Evolutionary conservation across 2,888 invertebrate species (phyloP).

Genomic region (Isotomurus palustris): DNA sequence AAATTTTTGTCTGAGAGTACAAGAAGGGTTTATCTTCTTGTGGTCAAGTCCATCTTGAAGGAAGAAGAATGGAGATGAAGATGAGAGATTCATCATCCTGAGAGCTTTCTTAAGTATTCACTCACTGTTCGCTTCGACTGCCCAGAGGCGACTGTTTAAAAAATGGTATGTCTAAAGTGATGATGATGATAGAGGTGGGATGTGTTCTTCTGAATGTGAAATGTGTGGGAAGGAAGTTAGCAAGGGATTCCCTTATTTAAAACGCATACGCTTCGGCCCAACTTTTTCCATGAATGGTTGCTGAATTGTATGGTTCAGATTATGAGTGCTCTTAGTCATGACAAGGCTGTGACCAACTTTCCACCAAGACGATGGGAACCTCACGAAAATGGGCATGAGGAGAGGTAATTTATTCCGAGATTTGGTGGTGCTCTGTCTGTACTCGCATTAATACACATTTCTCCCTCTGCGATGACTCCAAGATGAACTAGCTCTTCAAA

Average conservation of each 20-base stretch:
- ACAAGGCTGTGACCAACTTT: not conserved
- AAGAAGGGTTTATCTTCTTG: not conserved
- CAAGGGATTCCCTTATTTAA: constrained; percentile 11
- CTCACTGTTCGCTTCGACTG: constrained; percentile 5
- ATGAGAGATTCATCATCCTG: constrained; percentile 13
- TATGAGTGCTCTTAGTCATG: constrained; percentile 2
- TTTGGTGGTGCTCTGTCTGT: constrained; percentile 7
- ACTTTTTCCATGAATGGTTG: not conserved
- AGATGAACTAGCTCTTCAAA: too few relatives aligned
- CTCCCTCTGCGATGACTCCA: not conserved
- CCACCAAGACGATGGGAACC: constrained; percentile 3
- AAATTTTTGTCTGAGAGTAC: constrained; percentile 10
- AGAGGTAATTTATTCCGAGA: constrained; percentile 14
- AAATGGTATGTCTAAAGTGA: constrained; percentile 18
- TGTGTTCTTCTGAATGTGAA: constrained; percentile 1
- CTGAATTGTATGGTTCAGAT: too few relatives aligned
- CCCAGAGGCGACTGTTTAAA: constrained; percentile 13
- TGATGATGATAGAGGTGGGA: constrained; percentile 10
- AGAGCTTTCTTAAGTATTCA: not conserved
- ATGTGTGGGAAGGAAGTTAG: constrained; percentile 15
- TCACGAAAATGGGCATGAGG: constrained; percentile 13
- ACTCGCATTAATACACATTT: too few relatives aligned
- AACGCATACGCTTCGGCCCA: not conserved
- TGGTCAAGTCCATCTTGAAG: too few relatives aligned
- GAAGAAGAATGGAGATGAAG: not conserved